Conservation (phyloP, 2,113 vertebrate genomes). For the Abramis brama region DNA sequence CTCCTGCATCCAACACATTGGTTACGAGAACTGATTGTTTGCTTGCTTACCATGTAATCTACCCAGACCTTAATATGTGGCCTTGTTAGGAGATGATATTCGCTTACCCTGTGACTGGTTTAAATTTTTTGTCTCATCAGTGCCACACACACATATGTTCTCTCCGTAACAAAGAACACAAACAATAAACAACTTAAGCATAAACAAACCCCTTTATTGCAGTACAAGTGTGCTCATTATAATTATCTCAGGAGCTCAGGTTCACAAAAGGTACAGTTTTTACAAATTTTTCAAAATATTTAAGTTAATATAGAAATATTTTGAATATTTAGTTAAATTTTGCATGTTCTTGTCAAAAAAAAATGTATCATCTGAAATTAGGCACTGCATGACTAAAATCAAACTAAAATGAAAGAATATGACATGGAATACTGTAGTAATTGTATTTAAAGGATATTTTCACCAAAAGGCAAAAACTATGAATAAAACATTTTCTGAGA, state of each 20-base stretch:
- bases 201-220: background rate
- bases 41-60: no score
- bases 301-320: background rate
- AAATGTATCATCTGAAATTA: background rate
- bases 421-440: background rate
- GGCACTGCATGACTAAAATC: background rate
- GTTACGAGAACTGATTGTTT: no score
- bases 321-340: background rate
- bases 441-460: background rate
- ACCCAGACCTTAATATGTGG: no score
- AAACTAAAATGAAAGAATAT: background rate
- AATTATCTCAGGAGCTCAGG: background rate
- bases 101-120: no score
- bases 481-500: background rate
- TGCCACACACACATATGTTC: no score
- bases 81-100: no score
- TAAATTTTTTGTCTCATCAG: no score
- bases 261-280: background rate
- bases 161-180: background rate
- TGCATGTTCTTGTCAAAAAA: background rate
- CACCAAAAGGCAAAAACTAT: background rate
- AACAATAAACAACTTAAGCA: background rate
- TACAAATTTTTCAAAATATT: background rate
- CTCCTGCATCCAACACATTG: no score
- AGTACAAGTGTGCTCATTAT: background rate